Base-by-base conservation (phyloP, 2,113 vertebrate species). In the Upupa epops region DNA sequence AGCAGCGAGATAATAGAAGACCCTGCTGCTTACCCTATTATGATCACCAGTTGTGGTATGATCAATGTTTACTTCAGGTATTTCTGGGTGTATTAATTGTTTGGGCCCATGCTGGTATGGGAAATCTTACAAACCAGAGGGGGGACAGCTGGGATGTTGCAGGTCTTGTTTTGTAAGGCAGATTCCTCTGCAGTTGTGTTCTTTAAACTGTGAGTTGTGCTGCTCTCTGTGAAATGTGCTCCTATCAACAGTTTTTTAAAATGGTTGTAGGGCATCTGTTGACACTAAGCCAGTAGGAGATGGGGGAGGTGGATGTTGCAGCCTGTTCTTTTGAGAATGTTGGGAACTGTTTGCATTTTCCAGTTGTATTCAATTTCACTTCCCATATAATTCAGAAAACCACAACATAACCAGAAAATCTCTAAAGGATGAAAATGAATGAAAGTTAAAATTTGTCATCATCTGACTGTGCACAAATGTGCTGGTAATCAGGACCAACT, bases 401-500 rank as follows among this genome's bases (percentile, higher is more conserved):
- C 40, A 84, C 85, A 56, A 42, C n/a, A 13, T 34, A 68, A 88
- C 78, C 46, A 82, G 88, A 89, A 79, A 69, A 52, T 58, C 42
- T 82, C 32, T 66, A 76, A 54, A 63, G 42, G 83, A 92, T 86
- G 61, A 81, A 29, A 89, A 90, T 72, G 74, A 90, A 31, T 29
- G 56, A 24, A 74, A 81, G 81, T 90, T 69, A 83, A 72, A 93
- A 94, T 74, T 78, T 71, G 40, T 1, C 29, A 95, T 96, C 92
- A 94, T 32, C 85, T 49, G 83, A 69, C 83, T 85, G 52, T 90
- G 51, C 68, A 45, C 83, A 89, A 95, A 92, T 70, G 93, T 84
- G 86, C 72, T 59, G 28, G 95, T 94, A 79, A 88, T 88, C 94
- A 91, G 76, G 76, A 89, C 96, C 95, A 58, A 87, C 97, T 78